Conservation (phyloP, 2,888 invertebrate species). For the Drosophila mimica region DNA sequence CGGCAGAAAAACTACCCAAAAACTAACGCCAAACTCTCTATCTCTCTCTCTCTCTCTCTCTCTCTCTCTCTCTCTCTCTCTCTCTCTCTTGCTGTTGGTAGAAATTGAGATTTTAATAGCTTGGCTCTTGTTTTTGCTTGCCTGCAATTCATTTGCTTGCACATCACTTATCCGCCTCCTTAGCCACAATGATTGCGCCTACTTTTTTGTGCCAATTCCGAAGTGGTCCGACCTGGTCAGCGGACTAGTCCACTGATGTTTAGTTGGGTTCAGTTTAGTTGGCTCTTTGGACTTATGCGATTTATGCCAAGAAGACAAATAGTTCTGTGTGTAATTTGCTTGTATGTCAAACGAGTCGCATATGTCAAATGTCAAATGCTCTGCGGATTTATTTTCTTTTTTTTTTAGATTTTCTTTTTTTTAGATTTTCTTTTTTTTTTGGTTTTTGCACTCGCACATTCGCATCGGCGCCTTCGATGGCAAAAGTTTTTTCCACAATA, state of each 20-base stretch:
- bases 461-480: slow-evolving; percentile 25
- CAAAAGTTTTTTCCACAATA: slow-evolving; percentile 68
- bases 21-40: slow-evolving; percentile 37
- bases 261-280: slow-evolving; percentile 3
- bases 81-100: not conserved
- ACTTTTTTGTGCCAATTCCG: slow-evolving; percentile 23
- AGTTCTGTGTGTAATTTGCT: slow-evolving; percentile 74
- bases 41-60: not conserved
- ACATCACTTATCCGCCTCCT: slow-evolving; percentile 47
- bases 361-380: slow-evolving; percentile 75
- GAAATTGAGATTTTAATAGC: slow-evolving; percentile 51
- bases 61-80: not conserved
- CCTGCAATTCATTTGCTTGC: slow-evolving; percentile 37
- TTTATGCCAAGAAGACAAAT: slow-evolving; percentile 70
- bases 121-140: slow-evolving; percentile 11
- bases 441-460: slow-evolving; percentile 7
- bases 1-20: slow-evolving; percentile 44
- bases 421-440: not conserved
- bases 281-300: slow-evolving; percentile 61
- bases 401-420: not conserved
- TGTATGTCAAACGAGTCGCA: slow-evolving; percentile 75
- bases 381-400: slow-evolving; percentile 39
- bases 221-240: slow-evolving; percentile 14
- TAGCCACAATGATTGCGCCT: slow-evolving; percentile 13
- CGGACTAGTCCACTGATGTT: not conserved